A percentile compares a stretch with the other conserved stretches of the same genome.
Conservation (phyloP, 2,888 invertebrate genomes). For the Idaea biselata region DNA sequence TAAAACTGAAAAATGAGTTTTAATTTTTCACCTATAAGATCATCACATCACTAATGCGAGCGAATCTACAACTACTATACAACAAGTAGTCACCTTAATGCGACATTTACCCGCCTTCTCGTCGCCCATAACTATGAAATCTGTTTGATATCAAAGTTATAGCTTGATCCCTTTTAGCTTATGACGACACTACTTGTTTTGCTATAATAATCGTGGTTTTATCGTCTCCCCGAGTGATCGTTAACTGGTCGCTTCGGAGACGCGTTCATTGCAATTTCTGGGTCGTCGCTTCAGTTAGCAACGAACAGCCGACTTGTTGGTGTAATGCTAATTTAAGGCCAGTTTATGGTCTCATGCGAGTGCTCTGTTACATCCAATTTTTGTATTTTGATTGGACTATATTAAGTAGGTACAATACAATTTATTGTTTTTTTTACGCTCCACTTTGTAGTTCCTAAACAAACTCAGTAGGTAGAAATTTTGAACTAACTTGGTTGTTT, state of each 20-base stretch:
- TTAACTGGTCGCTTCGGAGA: not conserved
- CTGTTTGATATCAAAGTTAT: not conserved
- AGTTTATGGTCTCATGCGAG: not conserved
- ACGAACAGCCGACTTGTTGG: not conserved
- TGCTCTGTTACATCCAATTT: not conserved
- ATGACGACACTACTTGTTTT: not conserved
- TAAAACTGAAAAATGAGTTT: no score
- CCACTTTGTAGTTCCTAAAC: no score
- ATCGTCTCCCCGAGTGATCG: not conserved
- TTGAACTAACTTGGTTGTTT: no score
- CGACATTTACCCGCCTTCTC: no score
- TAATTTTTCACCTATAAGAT: no score
- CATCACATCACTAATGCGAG: no score
- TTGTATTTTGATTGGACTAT: not conserved
- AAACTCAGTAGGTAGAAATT: no score
- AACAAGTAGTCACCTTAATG: no score
- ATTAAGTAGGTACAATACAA: no score
- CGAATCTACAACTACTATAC: no score
- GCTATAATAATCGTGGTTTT: not conserved
- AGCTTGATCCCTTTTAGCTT: not conserved
- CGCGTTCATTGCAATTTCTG: constrained; percentile 3
- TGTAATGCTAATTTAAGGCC: not conserved
- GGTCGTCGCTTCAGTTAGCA: constrained; percentile 2
- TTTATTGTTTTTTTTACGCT: no score
- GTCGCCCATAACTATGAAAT: not conserved